Percentiles rank a stretch among this genome's conserved stretches.
These are phyloP conservation scores for Benthosema pterotum DNA, from an alignment of 2,797 vertebrate genomes.

Conservation along the genomic window DNA sequence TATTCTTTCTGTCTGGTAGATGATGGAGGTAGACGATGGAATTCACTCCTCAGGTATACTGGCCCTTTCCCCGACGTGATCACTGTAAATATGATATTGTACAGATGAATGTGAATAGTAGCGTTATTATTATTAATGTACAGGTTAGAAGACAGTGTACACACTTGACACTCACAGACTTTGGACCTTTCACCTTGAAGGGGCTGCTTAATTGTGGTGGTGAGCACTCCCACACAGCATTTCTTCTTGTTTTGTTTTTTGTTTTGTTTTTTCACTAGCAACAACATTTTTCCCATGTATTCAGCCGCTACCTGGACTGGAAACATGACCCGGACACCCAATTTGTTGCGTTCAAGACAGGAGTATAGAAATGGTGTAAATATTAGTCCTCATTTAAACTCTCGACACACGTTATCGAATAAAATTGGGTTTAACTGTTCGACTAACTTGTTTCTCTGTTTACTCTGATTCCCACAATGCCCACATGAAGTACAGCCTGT, in stretches of 20 bases:
- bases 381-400: conserved; percentile 54
- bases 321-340: conserved; percentile 33
- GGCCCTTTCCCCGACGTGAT: conserved; percentile 70
- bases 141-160: conserved; percentile 70
- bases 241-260: background rate
- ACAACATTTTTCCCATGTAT: conserved; percentile 42
- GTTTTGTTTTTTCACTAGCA: conserved; percentile 43
- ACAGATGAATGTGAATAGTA: conserved; percentile 79
- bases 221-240: conserved; percentile 44
- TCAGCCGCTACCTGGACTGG: conserved; percentile 33
- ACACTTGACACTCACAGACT: conserved; percentile 55
- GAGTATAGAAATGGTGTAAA: conserved; percentile 56
- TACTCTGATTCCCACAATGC: background rate
- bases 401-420: conserved; percentile 59
- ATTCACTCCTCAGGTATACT: conserved; percentile 76
- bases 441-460: conserved; percentile 27
- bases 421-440: conserved; percentile 63
- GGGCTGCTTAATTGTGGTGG: conserved; percentile 29
- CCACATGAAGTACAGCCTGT: too few relatives aligned
- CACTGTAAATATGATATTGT: conserved; percentile 78
- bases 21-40: conserved; percentile 57
- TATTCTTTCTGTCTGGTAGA: conserved; percentile 27
- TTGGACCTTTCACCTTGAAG: conserved; percentile 38
- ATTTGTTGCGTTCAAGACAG: conserved; percentile 39
- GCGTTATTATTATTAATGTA: conserved; percentile 73